Evolutionary conservation across 1,140 invertebrate species (phyloP), one percentile per base, ranked within the genome.

Genomic region (Venustaconcha ellipsiformis): DNA sequence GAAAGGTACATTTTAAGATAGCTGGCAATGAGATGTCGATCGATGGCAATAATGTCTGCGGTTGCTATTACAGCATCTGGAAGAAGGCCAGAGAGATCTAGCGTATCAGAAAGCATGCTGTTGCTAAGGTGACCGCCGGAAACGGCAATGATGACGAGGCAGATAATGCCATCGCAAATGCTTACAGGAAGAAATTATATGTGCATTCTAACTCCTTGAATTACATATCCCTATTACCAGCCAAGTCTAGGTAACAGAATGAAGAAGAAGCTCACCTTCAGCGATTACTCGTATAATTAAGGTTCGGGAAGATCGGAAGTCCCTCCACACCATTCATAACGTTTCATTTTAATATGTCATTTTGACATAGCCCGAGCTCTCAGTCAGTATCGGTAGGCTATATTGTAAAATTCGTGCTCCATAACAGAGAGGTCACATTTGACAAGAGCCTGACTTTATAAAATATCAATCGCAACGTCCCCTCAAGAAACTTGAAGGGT

Each of bases 291-390:
- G 6, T n/a, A 23, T 70, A 14, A 56, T 75, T 23, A 67, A 23
- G 48, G 67, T 67, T 13, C 57, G 18, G 6, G 5, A 30, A 30
- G 26, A 30, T 3, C 26, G 26, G 4, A 48, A 67, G 11, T 37
- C 64, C 64, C 56, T 23, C 20, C 57, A 75, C 74, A 17, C 55
- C 56, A 63, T 70, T 30, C 13, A 60, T 20, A 67, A 70, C 60
- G 70, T 64, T 13, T 14, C n/a, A 15, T 18, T 75, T 1, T 67
- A 75, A 60, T 75, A 58, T 20, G 59, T 70, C 20, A 75, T 66
- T 14, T 67, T 63, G 13, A 55, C 37, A 20, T 18, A 55, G 26
- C 23, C 71, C 11, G 56, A 78, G 59, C 63, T 68, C 14, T 71
- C 64, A 62, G 56, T 14, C 12, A 64, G 60, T 18, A 26, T 6